Base-by-base conservation (phyloP, 2,888 invertebrate species). In the Hydrotaea diabolus region DNA sequence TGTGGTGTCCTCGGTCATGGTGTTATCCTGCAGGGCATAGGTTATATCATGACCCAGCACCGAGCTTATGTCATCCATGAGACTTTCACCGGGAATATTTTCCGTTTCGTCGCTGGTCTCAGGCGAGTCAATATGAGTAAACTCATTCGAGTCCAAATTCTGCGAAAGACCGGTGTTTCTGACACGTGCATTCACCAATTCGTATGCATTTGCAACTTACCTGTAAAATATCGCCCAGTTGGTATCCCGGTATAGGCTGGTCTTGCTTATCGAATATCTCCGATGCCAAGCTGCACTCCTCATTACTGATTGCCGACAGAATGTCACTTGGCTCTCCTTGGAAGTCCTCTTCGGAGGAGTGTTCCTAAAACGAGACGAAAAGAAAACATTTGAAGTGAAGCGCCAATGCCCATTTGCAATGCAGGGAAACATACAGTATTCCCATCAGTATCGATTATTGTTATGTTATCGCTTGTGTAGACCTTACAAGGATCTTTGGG, bases 41-140 rank as follows among this genome's bases (percentile, higher is more conserved):
- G 95, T 92, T 7, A 95, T 93, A 84, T 96, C 96, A 87, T 96
- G 96, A 15, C 95, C 92, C 79, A 95, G 93, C 92, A 95, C 95
- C 0, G 96, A 96, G 89, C 96, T 96, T 71, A 96, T 94, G 89
- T 96, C 96, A 86, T 96, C 96, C 93, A 96, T 94, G 43, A 96
- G 94, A 71, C 96, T 96, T 91, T 96, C 96, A 7, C 96, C 96
- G 82, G 95, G 96, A 87, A 96, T 93, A 7, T 95, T 94, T 89
- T 96, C 96, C 3, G 95, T 95, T 11, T 95, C 94, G 85, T 97
- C 96, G 7, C 96, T 96, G 13, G 94, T 94, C 93, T 97, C 97
- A 0, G 97, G 96, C 0, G 96, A 97, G 90, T 97, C 97, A 76
- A 97, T 97, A 89, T 97, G 97, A 13, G 95, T 95, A 73, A 97